These are phyloP conservation scores for Thamnophis elegans DNA, from an alignment of 2,797 vertebrate species.

Conservation along the genomic window DNA sequence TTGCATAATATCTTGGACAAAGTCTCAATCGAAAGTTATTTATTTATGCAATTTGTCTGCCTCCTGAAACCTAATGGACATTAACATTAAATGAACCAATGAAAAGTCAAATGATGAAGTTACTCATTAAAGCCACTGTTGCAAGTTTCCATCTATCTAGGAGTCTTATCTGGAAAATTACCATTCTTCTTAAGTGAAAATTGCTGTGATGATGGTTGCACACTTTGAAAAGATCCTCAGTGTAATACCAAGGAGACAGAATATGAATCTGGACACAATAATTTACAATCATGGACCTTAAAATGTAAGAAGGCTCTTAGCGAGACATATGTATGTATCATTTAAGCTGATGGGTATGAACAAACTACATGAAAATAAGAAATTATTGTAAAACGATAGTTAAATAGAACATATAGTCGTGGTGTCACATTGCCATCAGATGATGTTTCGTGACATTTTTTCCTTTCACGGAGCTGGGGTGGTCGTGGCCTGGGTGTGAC, in stretches of 20 bases:
- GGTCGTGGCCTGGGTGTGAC: too few species aligned
- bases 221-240: neutral
- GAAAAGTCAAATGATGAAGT: neutral
- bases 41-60: conserved; percentile 30
- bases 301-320: neutral
- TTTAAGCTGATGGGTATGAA: neutral
- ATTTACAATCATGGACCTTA: neutral
- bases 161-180: neutral
- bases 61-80: conserved; percentile 14
- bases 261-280: neutral
- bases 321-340: neutral
- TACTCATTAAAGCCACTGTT: neutral
- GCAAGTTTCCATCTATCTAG: neutral
- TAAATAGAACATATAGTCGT: neutral
- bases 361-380: neutral
- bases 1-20: neutral
- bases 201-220: neutral
- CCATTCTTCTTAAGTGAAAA: neutral
- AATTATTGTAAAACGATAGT: neutral
- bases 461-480: too few species aligned
- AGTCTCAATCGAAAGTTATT: neutral
- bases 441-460: too few species aligned
- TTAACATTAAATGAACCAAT: neutral
- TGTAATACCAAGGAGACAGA: neutral
- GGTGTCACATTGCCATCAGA: too few species aligned